Evolutionary conservation across 1,140 invertebrate species (phyloP).

Genomic region (Batillaria attramentaria): DNA sequence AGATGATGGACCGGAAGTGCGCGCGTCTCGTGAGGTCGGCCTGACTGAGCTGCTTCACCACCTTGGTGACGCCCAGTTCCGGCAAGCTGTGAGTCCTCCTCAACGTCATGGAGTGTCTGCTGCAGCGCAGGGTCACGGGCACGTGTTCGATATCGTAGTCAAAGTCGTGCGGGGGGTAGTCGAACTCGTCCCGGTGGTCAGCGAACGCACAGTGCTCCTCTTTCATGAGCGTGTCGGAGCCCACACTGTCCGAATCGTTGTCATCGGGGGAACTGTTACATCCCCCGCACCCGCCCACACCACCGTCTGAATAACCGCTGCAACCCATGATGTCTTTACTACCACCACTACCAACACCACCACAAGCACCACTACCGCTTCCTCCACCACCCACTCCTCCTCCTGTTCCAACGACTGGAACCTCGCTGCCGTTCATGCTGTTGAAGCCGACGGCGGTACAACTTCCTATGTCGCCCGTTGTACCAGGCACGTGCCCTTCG

Average conservation of each 20-base stretch:
- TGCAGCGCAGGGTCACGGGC: constrained; percentile 24
- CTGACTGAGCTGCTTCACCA: constrained; percentile 59
- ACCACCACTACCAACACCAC: no score
- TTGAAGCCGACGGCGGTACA: no score
- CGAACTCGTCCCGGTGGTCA: not conserved
- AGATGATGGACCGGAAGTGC: constrained; percentile 69
- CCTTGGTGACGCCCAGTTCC: constrained; percentile 59
- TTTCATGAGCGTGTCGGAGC: constrained; percentile 19
- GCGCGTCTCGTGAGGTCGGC: constrained; percentile 52
- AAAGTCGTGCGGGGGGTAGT: constrained; percentile 15
- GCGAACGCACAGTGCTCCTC: constrained; percentile 27
- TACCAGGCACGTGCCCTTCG: not conserved
- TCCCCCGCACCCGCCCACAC: not conserved
- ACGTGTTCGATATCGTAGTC: constrained; percentile 24
- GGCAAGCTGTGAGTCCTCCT: constrained; percentile 49
- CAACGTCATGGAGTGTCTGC: constrained; percentile 34
- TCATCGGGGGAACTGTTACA: constrained; percentile 28
- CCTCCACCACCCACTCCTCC: not conserved
- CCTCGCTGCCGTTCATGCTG: not conserved
- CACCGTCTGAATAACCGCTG: not conserved
- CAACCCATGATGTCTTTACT: not conserved
- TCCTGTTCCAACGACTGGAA: not conserved
- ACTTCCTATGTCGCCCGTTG: no score
- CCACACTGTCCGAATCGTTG: constrained; percentile 47
- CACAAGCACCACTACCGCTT: not conserved